Conservation (phyloP, 2,888 invertebrate genomes). For the Pachycephus smyrnensis region DNA sequence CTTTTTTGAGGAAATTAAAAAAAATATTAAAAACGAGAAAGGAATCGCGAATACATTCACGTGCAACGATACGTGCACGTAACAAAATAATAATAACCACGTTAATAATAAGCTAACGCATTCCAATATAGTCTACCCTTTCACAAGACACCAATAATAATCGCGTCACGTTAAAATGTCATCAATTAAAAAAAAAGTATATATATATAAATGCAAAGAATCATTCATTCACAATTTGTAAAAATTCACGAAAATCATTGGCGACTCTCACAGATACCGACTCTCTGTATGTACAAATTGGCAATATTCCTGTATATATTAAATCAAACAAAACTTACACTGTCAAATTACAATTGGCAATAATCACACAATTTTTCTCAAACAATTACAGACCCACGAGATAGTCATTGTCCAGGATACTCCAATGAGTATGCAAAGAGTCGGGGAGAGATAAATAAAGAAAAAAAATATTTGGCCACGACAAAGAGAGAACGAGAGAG, state of each 20-base stretch:
- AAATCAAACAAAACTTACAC: not conserved
- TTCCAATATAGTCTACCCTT: not conserved
- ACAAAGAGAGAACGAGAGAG: not conserved
- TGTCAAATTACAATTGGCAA: not conserved
- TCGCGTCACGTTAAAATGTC: not conserved
- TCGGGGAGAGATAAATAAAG: not conserved
- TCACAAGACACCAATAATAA: not conserved
- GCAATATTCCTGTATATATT: not conserved
- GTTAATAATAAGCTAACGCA: not conserved
- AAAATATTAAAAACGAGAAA: not conserved
- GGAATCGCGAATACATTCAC: not conserved
- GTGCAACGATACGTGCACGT: not conserved
- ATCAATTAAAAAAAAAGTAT: not conserved
- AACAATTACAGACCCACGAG: not conserved
- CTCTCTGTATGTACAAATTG: not conserved
- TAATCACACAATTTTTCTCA: not conserved
- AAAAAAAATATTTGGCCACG: not conserved
- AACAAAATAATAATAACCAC: not conserved
- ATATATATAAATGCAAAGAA: not conserved
- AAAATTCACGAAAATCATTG: not conserved
- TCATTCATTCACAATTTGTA: not conserved
- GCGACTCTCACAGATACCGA: not conserved
- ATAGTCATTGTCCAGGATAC: not conserved
- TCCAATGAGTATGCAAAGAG: not conserved
- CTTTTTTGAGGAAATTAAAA: not conserved